Evolutionary conservation across 1,140 invertebrate species (phyloP).

Genomic region (Ectropis grisescens): DNA sequence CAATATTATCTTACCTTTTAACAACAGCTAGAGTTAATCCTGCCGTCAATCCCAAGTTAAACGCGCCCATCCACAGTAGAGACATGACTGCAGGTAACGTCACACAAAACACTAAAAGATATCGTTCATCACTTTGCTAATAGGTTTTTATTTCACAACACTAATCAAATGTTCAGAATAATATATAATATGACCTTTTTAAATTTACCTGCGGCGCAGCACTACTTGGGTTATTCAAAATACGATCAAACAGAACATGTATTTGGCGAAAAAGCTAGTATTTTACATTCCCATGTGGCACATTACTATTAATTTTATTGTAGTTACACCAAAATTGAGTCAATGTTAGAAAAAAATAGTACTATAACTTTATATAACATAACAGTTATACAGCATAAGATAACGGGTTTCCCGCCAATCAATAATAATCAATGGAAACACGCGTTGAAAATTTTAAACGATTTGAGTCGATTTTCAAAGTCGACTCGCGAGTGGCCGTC

Average conservation of each 20-base stretch:
- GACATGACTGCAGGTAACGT: too few species aligned
- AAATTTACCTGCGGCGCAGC: neutral
- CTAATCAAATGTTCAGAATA: too few species aligned
- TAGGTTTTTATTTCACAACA: too few species aligned
- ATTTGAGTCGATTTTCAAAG: slow-evolving; percentile 13
- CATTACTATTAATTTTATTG: neutral
- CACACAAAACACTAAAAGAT: too few species aligned
- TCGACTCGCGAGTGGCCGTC: too few species aligned
- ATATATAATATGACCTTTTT: too few species aligned
- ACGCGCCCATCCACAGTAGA: slow-evolving; percentile 69
- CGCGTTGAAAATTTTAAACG: neutral
- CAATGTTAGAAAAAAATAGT: neutral
- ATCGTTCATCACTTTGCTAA: too few species aligned
- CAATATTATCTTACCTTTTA: slow-evolving; percentile 59
- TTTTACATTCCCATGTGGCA: neutral
- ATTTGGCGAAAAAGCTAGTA: too few species aligned
- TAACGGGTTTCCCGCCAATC: too few species aligned
- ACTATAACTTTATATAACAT: neutral
- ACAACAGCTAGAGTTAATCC: slow-evolving; percentile 70
- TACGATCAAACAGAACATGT: too few species aligned
- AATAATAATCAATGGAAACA: neutral
- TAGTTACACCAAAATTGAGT: neutral
- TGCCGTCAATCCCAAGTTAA: slow-evolving; percentile 71
- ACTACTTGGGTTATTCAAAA: neutral
- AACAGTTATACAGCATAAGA: neutral